Conservation (phyloP, 2,888 invertebrate genomes). For the Lingula anatina region DNA sequence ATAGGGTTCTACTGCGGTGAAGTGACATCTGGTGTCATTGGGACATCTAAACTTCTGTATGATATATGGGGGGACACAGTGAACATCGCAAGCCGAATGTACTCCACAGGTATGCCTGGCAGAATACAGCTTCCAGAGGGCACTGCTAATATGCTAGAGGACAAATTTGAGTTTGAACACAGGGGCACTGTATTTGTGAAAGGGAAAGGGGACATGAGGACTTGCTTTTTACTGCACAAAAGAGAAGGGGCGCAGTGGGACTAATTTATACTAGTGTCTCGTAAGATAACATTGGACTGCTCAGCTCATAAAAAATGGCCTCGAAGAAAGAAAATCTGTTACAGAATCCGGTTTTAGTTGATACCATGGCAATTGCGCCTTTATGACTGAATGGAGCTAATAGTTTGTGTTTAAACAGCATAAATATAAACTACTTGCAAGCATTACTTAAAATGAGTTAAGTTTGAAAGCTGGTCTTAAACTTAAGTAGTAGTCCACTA, state of each 20-base stretch:
- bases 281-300: too few species aligned
- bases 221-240: conserved; percentile 62
- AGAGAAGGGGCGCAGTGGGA: conserved; percentile 29
- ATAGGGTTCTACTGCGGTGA: conserved; percentile 92
- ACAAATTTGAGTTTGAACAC: conserved; percentile 80
- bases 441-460: too few species aligned
- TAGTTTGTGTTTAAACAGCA: too few species aligned
- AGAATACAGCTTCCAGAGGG: conserved; percentile 60
- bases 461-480: too few species aligned
- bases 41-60: conserved; percentile 90
- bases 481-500: too few species aligned
- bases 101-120: conserved; percentile 86
- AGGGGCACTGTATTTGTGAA: conserved; percentile 92
- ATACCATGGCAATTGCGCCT: too few species aligned
- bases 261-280: background rate
- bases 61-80: conserved; percentile 99
- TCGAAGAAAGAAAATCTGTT: too few species aligned
- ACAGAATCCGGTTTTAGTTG: too few species aligned
- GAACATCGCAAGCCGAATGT: conserved; percentile 95
- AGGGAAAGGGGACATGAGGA: conserved; percentile 93
- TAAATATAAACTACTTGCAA: too few species aligned
- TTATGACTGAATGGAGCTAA: too few species aligned
- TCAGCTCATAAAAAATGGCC: too few species aligned
- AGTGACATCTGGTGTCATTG: conserved; percentile 92
- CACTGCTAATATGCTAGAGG: conserved; percentile 59